Evolutionary conservation across 2,888 invertebrate genomes (phyloP), one percentile per base, ranked within the genome.

Genomic region (Oconnorella tubifera): DNA sequence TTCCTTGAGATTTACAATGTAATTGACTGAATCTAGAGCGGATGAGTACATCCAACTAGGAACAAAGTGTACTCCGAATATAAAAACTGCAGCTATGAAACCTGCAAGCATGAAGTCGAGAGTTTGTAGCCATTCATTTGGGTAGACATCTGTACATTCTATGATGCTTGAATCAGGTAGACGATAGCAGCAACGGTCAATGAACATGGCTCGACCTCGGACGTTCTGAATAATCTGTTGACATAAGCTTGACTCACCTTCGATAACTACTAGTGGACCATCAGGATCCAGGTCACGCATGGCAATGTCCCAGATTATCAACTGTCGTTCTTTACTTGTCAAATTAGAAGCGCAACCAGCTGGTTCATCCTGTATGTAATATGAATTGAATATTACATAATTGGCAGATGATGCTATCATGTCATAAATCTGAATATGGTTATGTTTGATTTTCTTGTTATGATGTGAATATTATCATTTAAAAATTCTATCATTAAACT

Each of bases 21-120:
- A 80, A 59, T 65, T 55, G 14, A 68, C 58, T 25, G 48, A 58
- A 19, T 67, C 67, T 27, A 70, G 33, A 1, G 59, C 51, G 1
- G 62, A 61, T 2, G 67, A 68, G 49, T 67, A 70, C 48, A 70
- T 59, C 63, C 74, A 73, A n/a, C 71, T 66, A 0, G 79, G 78
- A 14, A 78, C 67, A n/a, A 77, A 64, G 32, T 75, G 63, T 0
- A 78, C 79, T 23, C 75, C 73, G 63, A 77, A 78, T 60, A 78
- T 70, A 63, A 79, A 76, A 32, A 78, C 71, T 49, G 73, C 23
- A 3, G 75, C 65, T 66, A 76, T 76, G n/a, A 80, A 72, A 0
- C 72, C 57, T 0, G 74, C 72, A 10, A 80, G 75, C 55, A 78
- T 69, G 4, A 74, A 66, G 64, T 79, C 78, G 48, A 80, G 69